Evolutionary conservation across 2,797 vertebrate genomes (phyloP), one percentile per base, ranked within the genome.

Genomic region (Sorex maritimensis): DNA sequence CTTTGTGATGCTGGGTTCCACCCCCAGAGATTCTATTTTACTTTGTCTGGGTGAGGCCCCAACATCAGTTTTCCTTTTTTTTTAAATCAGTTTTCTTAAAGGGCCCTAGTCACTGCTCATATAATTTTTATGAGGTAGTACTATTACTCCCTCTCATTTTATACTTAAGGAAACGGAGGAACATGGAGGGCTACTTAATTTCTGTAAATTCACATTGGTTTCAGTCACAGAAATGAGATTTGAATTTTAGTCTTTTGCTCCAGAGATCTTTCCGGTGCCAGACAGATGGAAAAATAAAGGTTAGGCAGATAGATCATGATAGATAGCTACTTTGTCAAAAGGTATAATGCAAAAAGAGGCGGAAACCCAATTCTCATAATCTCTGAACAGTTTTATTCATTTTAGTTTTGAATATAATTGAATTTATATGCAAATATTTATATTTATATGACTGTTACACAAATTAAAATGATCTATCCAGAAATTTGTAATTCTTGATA

Each of bases 341-440:
- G 49, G 49, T 52, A 52, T 52, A 14, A 11, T 12, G 86, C 80
- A 58, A 52, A n/a, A 92, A 44, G 72, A 72, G 14, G 46, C 44
- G 34, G 28, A 23, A 28, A 55, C n/a, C 11, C n/a, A 68, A 68
- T 68, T 77, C n/a, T 17, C 17, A 0, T 28, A 15, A 94, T 88
- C n/a, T 11, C 49, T 41, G 2, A 77, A 58, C 0, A 82, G 55
- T 82, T 75, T 68, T 86, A 58, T 83, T 49, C 26, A 61, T 73
- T 88, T 88, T 28, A 80, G 6, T 83, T 92, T 87, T 86, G 17
- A 52, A 88, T 86, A 77, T 44, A 90, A 58, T 46, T 93, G 38
- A 82, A 93, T 90, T 88, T 92, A 77, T 84, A 73, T 28, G 61
- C 67, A 65, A 52, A 41, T 88, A 88, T 83, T 67, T 67, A 65